These are phyloP conservation scores for Coreoperca whiteheadi DNA, from an alignment of 2,113 vertebrate genomes.

Conservation along the genomic window DNA sequence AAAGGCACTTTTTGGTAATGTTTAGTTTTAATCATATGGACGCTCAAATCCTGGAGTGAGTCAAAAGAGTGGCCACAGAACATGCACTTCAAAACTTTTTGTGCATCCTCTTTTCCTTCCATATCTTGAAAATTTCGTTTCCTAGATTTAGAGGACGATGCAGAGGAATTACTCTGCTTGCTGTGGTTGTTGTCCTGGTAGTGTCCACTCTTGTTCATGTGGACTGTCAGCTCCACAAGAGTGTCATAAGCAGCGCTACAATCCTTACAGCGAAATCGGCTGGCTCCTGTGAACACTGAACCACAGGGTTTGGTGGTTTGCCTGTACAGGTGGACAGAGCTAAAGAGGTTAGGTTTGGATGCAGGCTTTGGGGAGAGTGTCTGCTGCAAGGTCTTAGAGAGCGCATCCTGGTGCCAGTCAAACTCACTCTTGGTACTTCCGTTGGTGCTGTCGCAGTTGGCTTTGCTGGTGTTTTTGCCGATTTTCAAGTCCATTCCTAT, in stretches of 20 bases:
- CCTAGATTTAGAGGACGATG: slow-evolving; percentile 92
- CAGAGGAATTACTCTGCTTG: slow-evolving; percentile 90
- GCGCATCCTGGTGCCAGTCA: slow-evolving; percentile 97
- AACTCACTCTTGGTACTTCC: slow-evolving; percentile 92
- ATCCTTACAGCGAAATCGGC: slow-evolving; percentile 95
- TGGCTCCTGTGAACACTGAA: slow-evolving; percentile 94
- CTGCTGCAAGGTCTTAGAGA: slow-evolving; percentile 96
- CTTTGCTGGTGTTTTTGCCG: slow-evolving; percentile 88
- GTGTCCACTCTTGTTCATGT: slow-evolving; percentile 98
- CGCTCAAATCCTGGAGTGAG: slow-evolving; percentile 97
- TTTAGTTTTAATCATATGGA: slow-evolving; percentile 99
- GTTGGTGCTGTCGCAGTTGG: slow-evolving; percentile 92
- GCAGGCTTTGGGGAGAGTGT: slow-evolving; percentile 89
- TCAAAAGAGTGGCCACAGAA: slow-evolving; percentile 99
- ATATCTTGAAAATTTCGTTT: slow-evolving; percentile 96
- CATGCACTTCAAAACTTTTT: slow-evolving; percentile 99
- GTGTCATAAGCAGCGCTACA: slow-evolving; percentile 98
- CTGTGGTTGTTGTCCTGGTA: slow-evolving; percentile 98
- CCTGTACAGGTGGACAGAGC: slow-evolving; percentile 95
- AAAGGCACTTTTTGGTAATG: slow-evolving; percentile 99
- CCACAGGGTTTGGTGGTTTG: slow-evolving; percentile 93
- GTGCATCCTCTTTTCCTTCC: slow-evolving; percentile 96
- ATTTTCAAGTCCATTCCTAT: slow-evolving; percentile 94
- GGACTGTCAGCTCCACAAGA: slow-evolving; percentile 95
- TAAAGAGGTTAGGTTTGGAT: slow-evolving; percentile 96